These are phyloP conservation scores for Podilymbus podiceps DNA, from an alignment of 2,113 vertebrate species.

Conservation along the genomic window DNA sequence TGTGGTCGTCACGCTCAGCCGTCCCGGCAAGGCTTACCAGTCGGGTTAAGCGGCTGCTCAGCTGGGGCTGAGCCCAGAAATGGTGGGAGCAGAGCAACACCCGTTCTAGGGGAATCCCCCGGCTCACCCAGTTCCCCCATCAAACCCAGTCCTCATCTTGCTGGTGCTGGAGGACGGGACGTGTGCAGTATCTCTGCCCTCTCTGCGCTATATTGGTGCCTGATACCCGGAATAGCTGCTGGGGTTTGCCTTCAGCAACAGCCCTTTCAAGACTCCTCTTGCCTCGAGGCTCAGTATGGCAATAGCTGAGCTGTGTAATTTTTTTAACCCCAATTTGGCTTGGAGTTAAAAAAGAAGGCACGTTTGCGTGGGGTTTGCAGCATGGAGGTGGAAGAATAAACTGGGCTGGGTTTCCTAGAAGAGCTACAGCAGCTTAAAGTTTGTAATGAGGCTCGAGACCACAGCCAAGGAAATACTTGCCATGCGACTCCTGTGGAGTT, in stretches of 20 bases:
- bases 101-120: neutral
- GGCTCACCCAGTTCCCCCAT: neutral
- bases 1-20: neutral
- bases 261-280: neutral
- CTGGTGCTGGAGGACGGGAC: neutral
- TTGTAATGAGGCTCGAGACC: neutral
- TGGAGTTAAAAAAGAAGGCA: neutral
- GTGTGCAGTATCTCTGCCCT: neutral
- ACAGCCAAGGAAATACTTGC: neutral
- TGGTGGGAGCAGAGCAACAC: neutral
- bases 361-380: rapidly evolving
- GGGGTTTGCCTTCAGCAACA: neutral
- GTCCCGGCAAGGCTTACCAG: neutral
- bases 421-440: neutral
- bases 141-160: neutral
- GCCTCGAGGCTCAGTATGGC: neutral
- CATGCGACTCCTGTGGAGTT: neutral
- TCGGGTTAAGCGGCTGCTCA: neutral
- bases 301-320: neutral
- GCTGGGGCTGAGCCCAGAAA: neutral
- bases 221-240: neutral
- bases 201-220: neutral
- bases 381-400: neutral
- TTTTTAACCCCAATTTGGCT: neutral
- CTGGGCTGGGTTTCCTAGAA: neutral